Conservation (phyloP, 2,113 vertebrate species). For the Catharus fuscescens region DNA sequence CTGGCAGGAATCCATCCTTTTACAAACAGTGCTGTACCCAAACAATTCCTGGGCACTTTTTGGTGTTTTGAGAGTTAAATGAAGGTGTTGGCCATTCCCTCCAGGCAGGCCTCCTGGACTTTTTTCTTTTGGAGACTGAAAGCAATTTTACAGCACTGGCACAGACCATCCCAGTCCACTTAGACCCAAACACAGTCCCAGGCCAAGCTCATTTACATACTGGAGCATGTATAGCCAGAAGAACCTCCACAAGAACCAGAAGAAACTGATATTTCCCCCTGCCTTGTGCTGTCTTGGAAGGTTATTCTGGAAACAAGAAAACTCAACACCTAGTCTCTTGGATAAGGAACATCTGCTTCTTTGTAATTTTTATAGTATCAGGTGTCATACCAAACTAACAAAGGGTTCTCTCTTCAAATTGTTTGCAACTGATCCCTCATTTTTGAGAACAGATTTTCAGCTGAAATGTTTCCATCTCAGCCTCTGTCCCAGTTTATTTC, state of each 20-base stretch:
- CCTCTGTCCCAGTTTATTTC: neutral
- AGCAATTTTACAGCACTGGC: neutral
- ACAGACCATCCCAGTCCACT: neutral
- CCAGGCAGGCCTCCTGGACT: neutral
- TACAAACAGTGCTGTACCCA: neutral
- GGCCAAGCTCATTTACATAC: neutral
- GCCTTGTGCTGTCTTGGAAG: neutral
- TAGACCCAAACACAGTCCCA: neutral
- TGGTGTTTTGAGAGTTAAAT: neutral
- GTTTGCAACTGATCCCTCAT: neutral
- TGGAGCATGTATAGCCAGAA: neutral
- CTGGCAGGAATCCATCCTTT: neutral
- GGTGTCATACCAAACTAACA: neutral
- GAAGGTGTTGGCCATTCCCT: accelerated
- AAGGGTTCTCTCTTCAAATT: neutral
- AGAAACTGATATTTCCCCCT: neutral
- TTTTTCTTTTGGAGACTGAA: neutral
- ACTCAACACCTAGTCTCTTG: neutral
- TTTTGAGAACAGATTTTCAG: neutral
- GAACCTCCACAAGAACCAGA: neutral
- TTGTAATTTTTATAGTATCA: neutral
- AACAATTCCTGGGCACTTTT: neutral
- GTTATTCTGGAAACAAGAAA: neutral
- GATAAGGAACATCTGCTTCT: neutral
- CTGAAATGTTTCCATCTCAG: neutral